phyloP scores from a whole-genome alignment of 2,113 vertebrate genomes.

The Laticauda colubrina region DNA sequence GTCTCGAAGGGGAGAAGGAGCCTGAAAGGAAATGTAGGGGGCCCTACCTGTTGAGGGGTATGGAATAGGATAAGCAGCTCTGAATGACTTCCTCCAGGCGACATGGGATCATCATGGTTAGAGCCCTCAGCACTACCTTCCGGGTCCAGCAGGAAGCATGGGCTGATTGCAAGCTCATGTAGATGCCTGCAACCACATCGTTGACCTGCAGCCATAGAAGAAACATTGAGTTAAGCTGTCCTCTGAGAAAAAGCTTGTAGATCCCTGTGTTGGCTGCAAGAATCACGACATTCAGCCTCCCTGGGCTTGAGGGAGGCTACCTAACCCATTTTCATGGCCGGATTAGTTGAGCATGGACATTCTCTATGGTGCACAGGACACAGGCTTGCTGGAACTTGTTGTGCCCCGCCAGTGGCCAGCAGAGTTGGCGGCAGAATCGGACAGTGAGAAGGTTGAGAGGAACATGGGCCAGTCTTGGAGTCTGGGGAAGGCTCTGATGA shows the following conservation, averaged over 20 bases:
- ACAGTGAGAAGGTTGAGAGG: too few species aligned
- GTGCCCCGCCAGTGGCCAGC: too few species aligned
- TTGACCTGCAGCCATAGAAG: background rate
- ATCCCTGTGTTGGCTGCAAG: background rate
- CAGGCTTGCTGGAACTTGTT: background rate
- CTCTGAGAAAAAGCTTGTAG: background rate
- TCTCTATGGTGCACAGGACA: background rate
- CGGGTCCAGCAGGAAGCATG: background rate
- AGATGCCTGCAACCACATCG: background rate
- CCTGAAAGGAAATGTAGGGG: too few species aligned
- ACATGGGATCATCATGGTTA: background rate
- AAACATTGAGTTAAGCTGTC: background rate
- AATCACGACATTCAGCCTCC: fast-evolving
- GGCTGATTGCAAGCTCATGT: background rate
- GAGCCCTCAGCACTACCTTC: conserved; percentile 4
- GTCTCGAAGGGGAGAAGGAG: background rate
- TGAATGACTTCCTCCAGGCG: conserved; percentile 12
- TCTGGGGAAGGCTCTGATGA: too few species aligned
- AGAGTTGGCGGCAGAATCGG: too few species aligned
- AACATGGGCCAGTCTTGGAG: too few species aligned
- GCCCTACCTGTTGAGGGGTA: conserved; percentile 6
- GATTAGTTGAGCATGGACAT: background rate
- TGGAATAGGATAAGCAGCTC: conserved; percentile 12
- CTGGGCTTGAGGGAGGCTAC: background rate
- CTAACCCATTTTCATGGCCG: background rate